Conservation (phyloP, 2,797 vertebrate species). For the Propithecus deckenii region DNA sequence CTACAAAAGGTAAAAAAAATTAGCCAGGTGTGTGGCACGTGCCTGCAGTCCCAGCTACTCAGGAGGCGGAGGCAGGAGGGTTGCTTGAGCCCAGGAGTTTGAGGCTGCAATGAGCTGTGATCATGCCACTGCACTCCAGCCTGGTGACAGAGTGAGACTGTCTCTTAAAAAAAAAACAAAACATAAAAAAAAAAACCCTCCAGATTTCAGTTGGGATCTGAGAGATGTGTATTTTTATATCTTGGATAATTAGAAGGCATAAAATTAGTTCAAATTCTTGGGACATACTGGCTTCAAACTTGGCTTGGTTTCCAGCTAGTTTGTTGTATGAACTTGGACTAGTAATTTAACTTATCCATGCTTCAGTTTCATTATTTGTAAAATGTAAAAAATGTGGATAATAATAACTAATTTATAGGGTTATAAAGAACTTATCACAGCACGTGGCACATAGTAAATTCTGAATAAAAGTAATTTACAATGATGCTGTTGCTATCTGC, state of each 20-base stretch:
- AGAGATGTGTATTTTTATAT: background rate
- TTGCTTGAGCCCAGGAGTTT: background rate
- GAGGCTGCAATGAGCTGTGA: background rate
- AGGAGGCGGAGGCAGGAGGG: background rate
- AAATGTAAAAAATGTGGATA: background rate
- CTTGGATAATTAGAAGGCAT: background rate
- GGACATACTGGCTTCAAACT: slow-evolving; percentile 26
- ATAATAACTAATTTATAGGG: background rate
- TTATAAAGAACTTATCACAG: background rate
- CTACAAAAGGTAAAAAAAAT: background rate
- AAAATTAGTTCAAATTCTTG: slow-evolving; percentile 12
- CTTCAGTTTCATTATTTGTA: background rate
- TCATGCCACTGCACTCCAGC: background rate
- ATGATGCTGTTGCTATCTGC: background rate
- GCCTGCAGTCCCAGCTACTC: background rate
- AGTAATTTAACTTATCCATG: background rate
- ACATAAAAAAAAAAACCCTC: background rate
- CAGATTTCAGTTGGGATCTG: background rate
- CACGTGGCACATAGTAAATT: background rate
- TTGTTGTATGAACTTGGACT: background rate
- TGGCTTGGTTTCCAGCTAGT: background rate
- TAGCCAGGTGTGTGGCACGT: background rate
- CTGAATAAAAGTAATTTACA: background rate
- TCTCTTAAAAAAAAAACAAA: background rate
- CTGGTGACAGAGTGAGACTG: background rate